Conservation (phyloP, 35 echinoderm and acorn worm species). For the Chiridota heheva region DNA sequence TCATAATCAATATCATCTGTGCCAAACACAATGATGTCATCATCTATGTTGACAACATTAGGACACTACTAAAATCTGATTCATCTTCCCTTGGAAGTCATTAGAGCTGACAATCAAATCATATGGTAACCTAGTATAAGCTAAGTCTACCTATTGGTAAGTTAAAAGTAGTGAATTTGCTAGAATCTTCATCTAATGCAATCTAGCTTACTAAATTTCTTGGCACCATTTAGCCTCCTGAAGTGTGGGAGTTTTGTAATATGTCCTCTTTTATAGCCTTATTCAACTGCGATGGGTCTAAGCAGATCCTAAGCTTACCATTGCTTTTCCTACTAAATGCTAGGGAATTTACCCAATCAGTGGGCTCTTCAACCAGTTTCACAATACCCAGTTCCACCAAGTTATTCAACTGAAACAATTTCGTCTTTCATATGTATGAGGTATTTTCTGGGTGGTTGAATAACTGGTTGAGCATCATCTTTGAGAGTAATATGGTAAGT, state of each 20-base stretch:
- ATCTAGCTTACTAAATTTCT: conserved; percentile 55
- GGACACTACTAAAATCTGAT: conserved; percentile 39
- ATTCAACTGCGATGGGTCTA: conserved; percentile 63
- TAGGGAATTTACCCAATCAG: conserved; percentile 68
- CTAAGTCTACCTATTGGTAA: conserved; percentile 36
- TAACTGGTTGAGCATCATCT: conserved; percentile 11
- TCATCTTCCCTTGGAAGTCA: conserved; percentile 39
- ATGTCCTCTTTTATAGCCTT: conserved; percentile 36
- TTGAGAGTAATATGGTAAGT: conserved; percentile 10
- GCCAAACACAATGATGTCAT: conserved; percentile 60
- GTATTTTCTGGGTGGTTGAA: conserved; percentile 45
- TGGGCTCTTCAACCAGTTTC: conserved; percentile 43
- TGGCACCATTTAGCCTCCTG: conserved; percentile 39
- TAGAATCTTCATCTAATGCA: conserved; percentile 44
- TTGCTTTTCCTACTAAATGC: conserved; percentile 22
- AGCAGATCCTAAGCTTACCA: conserved; percentile 51
- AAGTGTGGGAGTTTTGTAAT: conserved; percentile 58
- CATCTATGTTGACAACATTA: conserved; percentile 47
- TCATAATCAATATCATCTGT: conserved; percentile 8
- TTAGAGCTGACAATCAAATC: conserved; percentile 26
- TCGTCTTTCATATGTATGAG: conserved; percentile 54
- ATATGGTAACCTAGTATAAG: conserved; percentile 44
- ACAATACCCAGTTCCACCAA: conserved; percentile 50
- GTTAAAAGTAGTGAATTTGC: conserved; percentile 32
- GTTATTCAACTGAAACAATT: conserved; percentile 46